Evolutionary conservation across 2,888 invertebrate species (phyloP).

Genomic region (Sesia bembeciformis): DNA sequence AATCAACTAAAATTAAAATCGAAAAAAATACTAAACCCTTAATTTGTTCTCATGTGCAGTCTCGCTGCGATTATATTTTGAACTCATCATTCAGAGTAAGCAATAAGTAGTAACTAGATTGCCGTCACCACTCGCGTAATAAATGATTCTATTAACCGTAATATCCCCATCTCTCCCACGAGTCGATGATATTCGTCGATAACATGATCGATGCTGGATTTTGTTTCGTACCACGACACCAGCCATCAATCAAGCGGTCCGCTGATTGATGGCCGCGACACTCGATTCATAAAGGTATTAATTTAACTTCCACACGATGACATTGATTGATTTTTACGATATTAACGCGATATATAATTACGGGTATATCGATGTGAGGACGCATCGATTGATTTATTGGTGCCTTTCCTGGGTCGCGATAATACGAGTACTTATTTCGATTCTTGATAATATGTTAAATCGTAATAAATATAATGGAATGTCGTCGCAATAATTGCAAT

Average conservation of each 20-base stretch:
- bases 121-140: background rate
- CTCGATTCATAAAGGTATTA: conserved; percentile 57
- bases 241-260: conserved; percentile 50
- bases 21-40: too few relatives aligned
- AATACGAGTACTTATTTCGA: background rate
- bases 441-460: too few relatives aligned
- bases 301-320: conserved; percentile 41
- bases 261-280: conserved; percentile 62
- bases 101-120: too few relatives aligned
- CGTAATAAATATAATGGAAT: too few relatives aligned
- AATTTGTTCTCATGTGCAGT: too few relatives aligned
- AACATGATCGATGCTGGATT: conserved; percentile 39
- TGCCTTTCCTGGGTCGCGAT: background rate
- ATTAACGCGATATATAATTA: conserved; percentile 44
- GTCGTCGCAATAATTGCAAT: too few relatives aligned
- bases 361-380: background rate
- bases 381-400: conserved; percentile 14
- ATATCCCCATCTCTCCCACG: background rate
- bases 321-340: conserved; percentile 56
- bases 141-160: background rate
- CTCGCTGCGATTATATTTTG: too few relatives aligned
- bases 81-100: too few relatives aligned
- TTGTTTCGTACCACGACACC: conserved; percentile 37
- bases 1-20: too few relatives aligned
- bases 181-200: background rate